Evolutionary conservation across 2,113 vertebrate species (phyloP).

Genomic region (Nipponia nippon): DNA sequence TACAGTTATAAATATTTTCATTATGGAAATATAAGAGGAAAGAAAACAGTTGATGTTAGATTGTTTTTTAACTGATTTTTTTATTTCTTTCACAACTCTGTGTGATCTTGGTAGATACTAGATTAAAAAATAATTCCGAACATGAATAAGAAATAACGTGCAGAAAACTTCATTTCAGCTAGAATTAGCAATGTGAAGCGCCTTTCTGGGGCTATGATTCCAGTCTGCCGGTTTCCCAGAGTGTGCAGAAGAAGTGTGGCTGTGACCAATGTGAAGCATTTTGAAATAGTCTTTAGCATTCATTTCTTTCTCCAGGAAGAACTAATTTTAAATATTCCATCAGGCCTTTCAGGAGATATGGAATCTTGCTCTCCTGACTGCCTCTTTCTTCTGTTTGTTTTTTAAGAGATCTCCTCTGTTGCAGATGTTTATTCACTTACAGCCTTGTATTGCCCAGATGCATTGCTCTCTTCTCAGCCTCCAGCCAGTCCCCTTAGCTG

Average conservation of each 20-base stretch:
- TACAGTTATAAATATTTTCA: not conserved
- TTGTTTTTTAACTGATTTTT: not conserved
- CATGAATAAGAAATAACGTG: not conserved
- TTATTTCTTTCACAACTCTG: not conserved
- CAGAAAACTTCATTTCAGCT: not conserved
- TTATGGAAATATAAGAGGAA: not conserved
- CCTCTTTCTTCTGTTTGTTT: not conserved
- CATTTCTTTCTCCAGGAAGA: not conserved
- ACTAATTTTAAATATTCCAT: not conserved
- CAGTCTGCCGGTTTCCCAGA: not conserved
- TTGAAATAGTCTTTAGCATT: not conserved
- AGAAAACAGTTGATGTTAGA: not conserved
- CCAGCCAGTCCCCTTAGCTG: not conserved
- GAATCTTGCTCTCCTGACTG: not conserved
- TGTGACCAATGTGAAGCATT: not conserved
- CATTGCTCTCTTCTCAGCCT: not conserved
- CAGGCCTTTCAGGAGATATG: not conserved
- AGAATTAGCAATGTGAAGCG: not conserved
- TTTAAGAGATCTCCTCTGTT: not conserved
- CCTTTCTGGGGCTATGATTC: not conserved
- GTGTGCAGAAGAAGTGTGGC: not conserved
- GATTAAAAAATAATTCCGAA: conserved; percentile 26
- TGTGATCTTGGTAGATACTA: not conserved
- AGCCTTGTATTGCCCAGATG: not conserved
- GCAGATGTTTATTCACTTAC: not conserved